Evolutionary conservation across 2,113 vertebrate genomes (phyloP).

Genomic region (Lasiurus cinereus): DNA sequence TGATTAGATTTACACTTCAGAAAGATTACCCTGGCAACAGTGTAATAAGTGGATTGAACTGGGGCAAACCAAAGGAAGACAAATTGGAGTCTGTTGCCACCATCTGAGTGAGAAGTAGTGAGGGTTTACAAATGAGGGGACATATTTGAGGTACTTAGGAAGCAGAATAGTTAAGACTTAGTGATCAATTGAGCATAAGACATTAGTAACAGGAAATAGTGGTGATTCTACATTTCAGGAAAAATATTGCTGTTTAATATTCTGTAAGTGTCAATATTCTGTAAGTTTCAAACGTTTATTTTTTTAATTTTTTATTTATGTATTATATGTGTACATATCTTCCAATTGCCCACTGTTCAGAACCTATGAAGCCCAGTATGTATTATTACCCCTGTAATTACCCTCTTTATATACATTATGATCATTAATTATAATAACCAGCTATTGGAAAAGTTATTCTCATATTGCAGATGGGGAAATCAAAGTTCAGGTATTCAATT

Average conservation of each 20-base stretch:
- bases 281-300: too few relatives aligned
- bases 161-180: not conserved
- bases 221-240: not conserved
- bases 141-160: not conserved
- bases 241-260: not conserved
- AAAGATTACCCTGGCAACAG: conserved; percentile 20
- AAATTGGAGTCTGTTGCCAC: not conserved
- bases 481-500: not conserved
- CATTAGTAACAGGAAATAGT: not conserved
- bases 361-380: not conserved
- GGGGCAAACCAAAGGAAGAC: not conserved
- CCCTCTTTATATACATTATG: not conserved
- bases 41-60: not conserved
- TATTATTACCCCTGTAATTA: conserved; percentile 1
- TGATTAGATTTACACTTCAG: not conserved
- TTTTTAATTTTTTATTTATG: too few relatives aligned
- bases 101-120: not conserved
- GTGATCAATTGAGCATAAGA: not conserved
- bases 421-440: not conserved
- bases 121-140: not conserved
- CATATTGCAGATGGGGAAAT: not conserved
- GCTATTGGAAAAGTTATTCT: not conserved
- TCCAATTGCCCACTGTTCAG: not conserved
- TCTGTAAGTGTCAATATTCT: not conserved
- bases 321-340: too few relatives aligned